Evolutionary conservation across 2,888 invertebrate species (phyloP), one percentile per base, ranked within the genome.

Genomic region (Dugesia japonica): DNA sequence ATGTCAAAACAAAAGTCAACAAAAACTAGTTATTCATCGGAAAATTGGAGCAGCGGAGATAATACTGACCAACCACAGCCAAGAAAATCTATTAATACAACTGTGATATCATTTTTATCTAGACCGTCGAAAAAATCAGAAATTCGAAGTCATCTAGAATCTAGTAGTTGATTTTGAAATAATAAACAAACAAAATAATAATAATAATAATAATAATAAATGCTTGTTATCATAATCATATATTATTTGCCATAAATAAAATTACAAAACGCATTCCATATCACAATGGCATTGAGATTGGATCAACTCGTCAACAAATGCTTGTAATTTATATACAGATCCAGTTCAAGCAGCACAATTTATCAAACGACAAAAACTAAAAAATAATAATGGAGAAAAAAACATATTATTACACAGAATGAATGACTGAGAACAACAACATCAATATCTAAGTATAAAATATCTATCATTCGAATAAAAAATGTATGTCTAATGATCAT

Each of bases 221-320:
- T 20, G n/a, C n/a, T n/a, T n/a, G n/a, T n/a, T n/a, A n/a, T n/a
- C n/a, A n/a, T n/a, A n/a, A n/a, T n/a, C n/a, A n/a, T n/a, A n/a
- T n/a, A n/a, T n/a, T n/a, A n/a, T n/a, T n/a, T n/a, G n/a, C n/a
- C n/a, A n/a, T 7, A 20, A 56, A 56, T 56, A 56, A 23, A 20
- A 56, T 9, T n/a, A 4, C 4, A 7, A 56, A 23, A 56, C 56
- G 17, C 56, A 23, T 56, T 56, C 56, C 4, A 7, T 56, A 56
- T 56, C 56, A 56, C 56, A 56, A 56, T 56, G 56, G 56, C 56
- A 56, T 7, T 56, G 56, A 56, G 56, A 56, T 56, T n/a, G 17
- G n/a, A n/a, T 56, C 56, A 56, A n/a, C n/a, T 23, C 56, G n/a
- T 20, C 20, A 9, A 17, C 38, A 38, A 9, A 38, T 17, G 38